These are phyloP conservation scores for Dasysyrphus albostriatus DNA, from an alignment of 2,888 invertebrate species.

Conservation along the genomic window DNA sequence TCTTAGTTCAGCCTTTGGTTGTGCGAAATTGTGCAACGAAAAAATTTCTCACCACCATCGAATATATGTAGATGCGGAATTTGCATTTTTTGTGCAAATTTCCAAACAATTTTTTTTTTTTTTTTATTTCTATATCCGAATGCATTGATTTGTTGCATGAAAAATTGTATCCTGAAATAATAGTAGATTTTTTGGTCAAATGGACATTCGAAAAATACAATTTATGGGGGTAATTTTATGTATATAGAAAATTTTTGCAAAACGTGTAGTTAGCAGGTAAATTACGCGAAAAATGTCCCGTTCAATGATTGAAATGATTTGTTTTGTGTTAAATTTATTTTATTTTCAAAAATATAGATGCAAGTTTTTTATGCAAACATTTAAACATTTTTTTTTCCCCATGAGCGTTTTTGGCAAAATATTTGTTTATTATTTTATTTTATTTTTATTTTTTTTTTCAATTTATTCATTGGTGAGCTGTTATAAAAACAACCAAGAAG, in stretches of 20 bases:
- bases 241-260: conserved; percentile 5
- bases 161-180: conserved; percentile 36
- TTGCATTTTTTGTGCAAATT: conserved; percentile 23
- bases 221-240: conserved; percentile 45
- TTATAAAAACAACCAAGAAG: conserved; percentile 3
- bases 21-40: not conserved
- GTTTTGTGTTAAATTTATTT: not conserved
- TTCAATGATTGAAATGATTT: conserved; percentile 33
- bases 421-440: not conserved
- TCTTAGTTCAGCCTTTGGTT: not conserved
- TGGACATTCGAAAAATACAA: conserved; percentile 22
- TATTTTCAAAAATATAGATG: not conserved
- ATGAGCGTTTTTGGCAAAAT: not conserved
- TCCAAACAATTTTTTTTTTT: conserved; percentile 2
- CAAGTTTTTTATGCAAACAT: not conserved
- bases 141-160: conserved; percentile 32
- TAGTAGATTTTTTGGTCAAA: conserved; percentile 37
- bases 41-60: not conserved
- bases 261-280: conserved; percentile 39
- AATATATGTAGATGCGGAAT: not conserved
- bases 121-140: not conserved
- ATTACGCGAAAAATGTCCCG: conserved; percentile 33
- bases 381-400: not conserved
- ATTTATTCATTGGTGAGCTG: not conserved
- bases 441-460: no score